Evolutionary conservation across 2,797 vertebrate species (phyloP), one percentile per base, ranked within the genome.

Genomic region (Phylloscopus collybita): DNA sequence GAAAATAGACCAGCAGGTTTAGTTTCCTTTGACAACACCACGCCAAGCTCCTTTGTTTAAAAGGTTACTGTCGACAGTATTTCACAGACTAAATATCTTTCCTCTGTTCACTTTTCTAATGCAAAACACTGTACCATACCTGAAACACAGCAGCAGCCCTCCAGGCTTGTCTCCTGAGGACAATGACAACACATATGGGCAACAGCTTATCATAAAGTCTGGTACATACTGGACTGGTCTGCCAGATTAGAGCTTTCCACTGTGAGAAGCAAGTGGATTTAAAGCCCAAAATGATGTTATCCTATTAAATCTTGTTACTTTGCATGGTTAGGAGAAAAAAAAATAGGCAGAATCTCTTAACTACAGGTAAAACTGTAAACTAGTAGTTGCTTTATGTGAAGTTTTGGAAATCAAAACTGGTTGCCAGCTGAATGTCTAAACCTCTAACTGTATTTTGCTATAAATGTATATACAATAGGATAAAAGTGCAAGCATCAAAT

Each of bases 281-380:
- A 73, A 86, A 94, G 51, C n/a, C 89, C 70, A 60, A 91, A 92
- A 93, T 86, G 88, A 92, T 88, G 82, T 93, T 91, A 95, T 89
- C 88, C 90, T 73, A 38, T 66, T 83, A 96, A 95, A 95, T 94
- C 93, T 91, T 64, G 65, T 91, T 93, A 92, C 73, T 93, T 90
- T 72, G 26, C 78, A 59, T 83, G 38, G 81, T 72, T 71, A 72
- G 25, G 14, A 13, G 30, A 36, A 79, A 74, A 79, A 74, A 22
- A 67, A 72, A 32, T 17, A 65, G 38, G 57, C 40, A 70, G 38
- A 90, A 64, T 61, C 51, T 56, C 62, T 72, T 32, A 72, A 61
- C 50, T 62, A 42, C 18, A 34, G 40, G 40, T 80, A 86, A 74
- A 89, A 73, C 22, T 22, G 20, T 12, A 89, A 71, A 88, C 25